Percentiles rank a stretch among this genome's conserved stretches.
Evolutionary conservation across 1,140 invertebrate species (phyloP).

Genomic region (Metaphire vulgaris): DNA sequence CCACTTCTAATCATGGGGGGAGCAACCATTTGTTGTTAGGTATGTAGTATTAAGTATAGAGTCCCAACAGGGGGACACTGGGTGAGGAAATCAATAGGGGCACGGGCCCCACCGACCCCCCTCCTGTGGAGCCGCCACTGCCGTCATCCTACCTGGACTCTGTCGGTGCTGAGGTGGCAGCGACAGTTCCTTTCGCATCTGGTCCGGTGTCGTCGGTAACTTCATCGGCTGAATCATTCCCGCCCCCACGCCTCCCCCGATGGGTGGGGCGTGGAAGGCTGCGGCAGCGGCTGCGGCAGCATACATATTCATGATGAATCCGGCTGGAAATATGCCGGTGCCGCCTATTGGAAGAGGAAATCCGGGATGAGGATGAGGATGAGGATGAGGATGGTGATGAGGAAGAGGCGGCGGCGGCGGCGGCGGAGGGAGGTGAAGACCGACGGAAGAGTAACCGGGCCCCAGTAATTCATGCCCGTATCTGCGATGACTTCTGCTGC

Average conservation of each 20-base stretch:
- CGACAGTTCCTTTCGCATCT: neutral
- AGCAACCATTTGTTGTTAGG: no score
- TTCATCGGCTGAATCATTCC: neutral
- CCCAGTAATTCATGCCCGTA: neutral
- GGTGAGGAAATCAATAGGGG: no score
- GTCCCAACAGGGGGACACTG: no score
- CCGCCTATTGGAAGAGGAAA: neutral
- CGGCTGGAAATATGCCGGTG: neutral
- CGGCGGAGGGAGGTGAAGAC: neutral
- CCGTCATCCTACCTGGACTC: conserved; percentile 1
- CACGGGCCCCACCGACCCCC: no score
- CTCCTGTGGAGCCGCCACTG: no score
- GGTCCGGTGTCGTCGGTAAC: neutral
- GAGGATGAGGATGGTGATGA: neutral
- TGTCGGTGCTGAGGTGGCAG: neutral
- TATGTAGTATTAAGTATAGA: no score
- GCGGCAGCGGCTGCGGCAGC: neutral
- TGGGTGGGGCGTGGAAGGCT: neutral
- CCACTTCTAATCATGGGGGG: no score
- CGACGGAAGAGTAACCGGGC: neutral
- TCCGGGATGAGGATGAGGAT: neutral
- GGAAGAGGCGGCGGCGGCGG: neutral
- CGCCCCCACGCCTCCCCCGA: neutral
- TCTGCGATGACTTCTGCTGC: no score
- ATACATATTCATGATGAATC: neutral